phyloP scores from a whole-genome alignment of 2,113 vertebrate genomes.

The Nipponia nippon region DNA sequence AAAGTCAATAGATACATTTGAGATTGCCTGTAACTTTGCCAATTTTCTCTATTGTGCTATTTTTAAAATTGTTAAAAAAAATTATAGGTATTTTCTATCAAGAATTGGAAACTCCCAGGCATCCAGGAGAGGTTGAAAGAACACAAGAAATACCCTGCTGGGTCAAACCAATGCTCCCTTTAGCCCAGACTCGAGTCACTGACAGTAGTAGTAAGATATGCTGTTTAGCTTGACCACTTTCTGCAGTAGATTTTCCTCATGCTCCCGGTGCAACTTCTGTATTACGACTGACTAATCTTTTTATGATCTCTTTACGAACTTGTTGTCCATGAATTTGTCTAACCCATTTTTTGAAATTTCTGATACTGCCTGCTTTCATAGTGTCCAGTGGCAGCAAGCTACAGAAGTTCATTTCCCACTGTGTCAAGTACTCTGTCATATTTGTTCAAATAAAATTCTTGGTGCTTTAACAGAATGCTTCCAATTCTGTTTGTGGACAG shows the following conservation, averaged over 20 bases:
- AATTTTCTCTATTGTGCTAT: neutral
- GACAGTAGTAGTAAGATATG: neutral
- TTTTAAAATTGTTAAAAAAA: neutral
- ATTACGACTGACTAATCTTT: neutral
- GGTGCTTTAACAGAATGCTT: neutral
- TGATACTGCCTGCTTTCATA: neutral
- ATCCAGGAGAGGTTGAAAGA: neutral
- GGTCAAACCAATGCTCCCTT: neutral
- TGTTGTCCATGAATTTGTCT: neutral
- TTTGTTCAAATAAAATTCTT: neutral
- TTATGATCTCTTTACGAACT: neutral
- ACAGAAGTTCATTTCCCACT: neutral
- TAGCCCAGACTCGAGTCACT: neutral
- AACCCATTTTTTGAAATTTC: neutral
- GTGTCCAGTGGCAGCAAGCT: neutral
- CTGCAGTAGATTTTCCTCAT: neutral
- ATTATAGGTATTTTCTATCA: neutral
- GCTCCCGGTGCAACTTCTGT: neutral
- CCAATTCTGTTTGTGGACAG: neutral
- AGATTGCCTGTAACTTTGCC: neutral
- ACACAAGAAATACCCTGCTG: neutral
- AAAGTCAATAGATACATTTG: neutral
- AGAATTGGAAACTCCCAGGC: neutral
- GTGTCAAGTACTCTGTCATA: neutral
- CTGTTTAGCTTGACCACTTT: neutral